Conservation (phyloP, 2,113 vertebrate species). For the Vulpes ferrilata region DNA sequence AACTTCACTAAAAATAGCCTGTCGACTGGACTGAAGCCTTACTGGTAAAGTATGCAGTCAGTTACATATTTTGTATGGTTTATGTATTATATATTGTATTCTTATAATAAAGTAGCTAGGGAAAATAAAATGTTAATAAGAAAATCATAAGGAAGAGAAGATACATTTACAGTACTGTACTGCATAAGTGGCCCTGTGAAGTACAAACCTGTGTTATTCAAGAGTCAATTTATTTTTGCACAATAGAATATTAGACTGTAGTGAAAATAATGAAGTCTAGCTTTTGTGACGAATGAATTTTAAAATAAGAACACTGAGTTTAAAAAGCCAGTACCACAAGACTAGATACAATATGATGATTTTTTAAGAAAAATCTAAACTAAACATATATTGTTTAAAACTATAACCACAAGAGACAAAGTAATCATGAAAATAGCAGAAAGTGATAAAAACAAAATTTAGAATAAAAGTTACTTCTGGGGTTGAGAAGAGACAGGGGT, state of each 20-base stretch:
- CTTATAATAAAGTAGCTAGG: not conserved
- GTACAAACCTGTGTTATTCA: not conserved
- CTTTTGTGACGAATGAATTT: not conserved
- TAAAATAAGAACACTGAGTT: not conserved
- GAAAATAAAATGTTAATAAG: not conserved
- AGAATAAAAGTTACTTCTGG: not conserved
- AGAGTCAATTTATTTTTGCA: not conserved
- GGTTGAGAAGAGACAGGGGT: not conserved
- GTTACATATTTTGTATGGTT: not conserved
- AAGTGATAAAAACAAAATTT: not conserved
- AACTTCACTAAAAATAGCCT: not conserved
- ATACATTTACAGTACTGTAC: not conserved
- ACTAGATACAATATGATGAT: not conserved
- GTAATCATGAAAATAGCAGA: not conserved
- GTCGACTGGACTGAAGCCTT: not conserved
- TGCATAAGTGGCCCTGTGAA: not conserved
- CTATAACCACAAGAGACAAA: not conserved
- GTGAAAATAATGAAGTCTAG: not conserved
- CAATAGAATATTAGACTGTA: not conserved
- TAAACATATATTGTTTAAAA: not conserved
- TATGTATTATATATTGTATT: not conserved
- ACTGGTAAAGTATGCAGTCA: not conserved
- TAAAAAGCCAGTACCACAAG: not conserved
- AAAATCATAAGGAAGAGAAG: not conserved
- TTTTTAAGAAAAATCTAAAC: slow-evolving; percentile 8